phyloP scores from a whole-genome alignment of 1,140 invertebrate species.

The Hetaerina americana region DNA sequence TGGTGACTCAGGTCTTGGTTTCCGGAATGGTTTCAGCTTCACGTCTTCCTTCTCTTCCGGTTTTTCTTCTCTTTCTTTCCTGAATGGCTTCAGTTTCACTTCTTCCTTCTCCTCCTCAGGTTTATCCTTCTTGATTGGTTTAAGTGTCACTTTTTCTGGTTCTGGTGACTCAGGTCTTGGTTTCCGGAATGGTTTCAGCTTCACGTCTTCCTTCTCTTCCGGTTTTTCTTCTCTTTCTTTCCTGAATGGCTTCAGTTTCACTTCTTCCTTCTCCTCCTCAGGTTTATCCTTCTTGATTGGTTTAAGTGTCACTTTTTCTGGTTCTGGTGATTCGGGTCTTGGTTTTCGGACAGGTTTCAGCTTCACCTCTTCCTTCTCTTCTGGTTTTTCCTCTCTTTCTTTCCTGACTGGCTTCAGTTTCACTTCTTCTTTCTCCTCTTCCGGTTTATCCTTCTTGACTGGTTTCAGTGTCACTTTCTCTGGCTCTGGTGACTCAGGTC shows the following conservation, averaged over 20 bases:
- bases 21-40: constrained; percentile 6
- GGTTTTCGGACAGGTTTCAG: constrained; percentile 7
- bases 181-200: constrained; percentile 15
- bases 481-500: neutral
- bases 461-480: constrained; percentile 10
- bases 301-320: constrained; percentile 5
- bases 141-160: neutral
- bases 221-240: constrained; percentile 5
- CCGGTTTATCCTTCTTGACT: constrained; percentile 11
- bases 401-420: constrained; percentile 13
- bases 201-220: neutral
- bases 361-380: constrained; percentile 14
- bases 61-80: constrained; percentile 1
- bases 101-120: constrained; percentile 13
- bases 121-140: neutral
- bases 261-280: constrained; percentile 13
- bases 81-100: neutral
- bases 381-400: constrained; percentile 11
- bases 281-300: constrained; percentile 10
- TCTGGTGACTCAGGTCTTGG: constrained; percentile 5
- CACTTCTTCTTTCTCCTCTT: constrained; percentile 10
- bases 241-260: neutral
- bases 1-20: constrained; percentile 9
- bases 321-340: constrained; percentile 13
- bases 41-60: constrained; percentile 4